phyloP scores from a whole-genome alignment of 2,888 invertebrate genomes.

The Trichogramma evanescens region DNA sequence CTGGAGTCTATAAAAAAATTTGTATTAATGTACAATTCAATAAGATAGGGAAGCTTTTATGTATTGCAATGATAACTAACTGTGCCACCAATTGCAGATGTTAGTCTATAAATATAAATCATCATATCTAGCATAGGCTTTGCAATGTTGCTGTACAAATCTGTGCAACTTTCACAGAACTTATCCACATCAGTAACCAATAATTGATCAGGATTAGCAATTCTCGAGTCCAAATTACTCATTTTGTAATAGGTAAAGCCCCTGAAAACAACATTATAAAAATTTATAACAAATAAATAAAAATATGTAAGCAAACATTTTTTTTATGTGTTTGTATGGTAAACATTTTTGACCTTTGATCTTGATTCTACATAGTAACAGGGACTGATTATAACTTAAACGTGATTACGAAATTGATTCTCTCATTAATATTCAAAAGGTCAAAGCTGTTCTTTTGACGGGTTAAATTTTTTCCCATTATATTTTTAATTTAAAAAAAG shows the following conservation, averaged over 20 bases:
- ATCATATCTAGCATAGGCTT: constrained; percentile 93
- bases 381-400: constrained; percentile 9
- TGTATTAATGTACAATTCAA: not conserved
- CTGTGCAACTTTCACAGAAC: constrained; percentile 92
- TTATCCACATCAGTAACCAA: constrained; percentile 95
- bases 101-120: constrained; percentile 85
- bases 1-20: constrained; percentile 66
- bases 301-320: not conserved
- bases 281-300: not conserved
- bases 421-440: constrained; percentile 15
- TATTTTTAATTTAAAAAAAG: not conserved
- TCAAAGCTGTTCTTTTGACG: not conserved
- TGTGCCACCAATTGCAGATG: constrained; percentile 75
- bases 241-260: constrained; percentile 96
- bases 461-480: not conserved
- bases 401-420: constrained; percentile 13
- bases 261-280: constrained; percentile 48
- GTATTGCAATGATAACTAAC: constrained; percentile 44
- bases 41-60: constrained; percentile 4
- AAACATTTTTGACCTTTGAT: constrained; percentile 21
- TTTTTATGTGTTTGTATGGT: not conserved
- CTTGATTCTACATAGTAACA: constrained; percentile 15
- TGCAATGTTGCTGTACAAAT: constrained; percentile 91
- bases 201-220: constrained; percentile 92
- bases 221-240: constrained; percentile 88